Conservation (phyloP, 2,797 vertebrate species). For the Parauchenoglanis punctatus region DNA sequence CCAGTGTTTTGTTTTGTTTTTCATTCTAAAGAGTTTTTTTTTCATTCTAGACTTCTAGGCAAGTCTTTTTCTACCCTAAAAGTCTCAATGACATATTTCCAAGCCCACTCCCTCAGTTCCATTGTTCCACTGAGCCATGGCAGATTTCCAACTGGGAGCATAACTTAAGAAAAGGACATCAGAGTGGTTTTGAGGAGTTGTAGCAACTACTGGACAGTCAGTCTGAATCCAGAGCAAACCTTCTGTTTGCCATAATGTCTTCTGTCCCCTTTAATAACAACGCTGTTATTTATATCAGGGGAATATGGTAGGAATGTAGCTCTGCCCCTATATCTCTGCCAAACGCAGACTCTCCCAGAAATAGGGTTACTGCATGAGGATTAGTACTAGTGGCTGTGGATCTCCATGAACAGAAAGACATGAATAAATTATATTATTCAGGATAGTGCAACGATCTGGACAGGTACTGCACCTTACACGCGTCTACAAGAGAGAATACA, state of each 20-base stretch:
- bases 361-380: slow-evolving; percentile 35
- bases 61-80: slow-evolving; percentile 6
- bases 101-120: slow-evolving; percentile 23
- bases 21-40: neutral
- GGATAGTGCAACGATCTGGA: slow-evolving; percentile 19
- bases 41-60: slow-evolving; percentile 4
- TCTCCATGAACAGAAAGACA: slow-evolving; percentile 26
- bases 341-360: slow-evolving; percentile 25
- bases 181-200: slow-evolving; percentile 13
- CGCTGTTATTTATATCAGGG: slow-evolving; percentile 29
- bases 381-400: slow-evolving; percentile 42
- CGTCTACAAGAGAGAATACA: slow-evolving; percentile 9
- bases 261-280: slow-evolving; percentile 29
- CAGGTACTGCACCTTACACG: neutral
- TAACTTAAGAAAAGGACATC: slow-evolving; percentile 1
- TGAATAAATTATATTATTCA: slow-evolving; percentile 36
- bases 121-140: neutral
- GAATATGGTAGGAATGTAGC: slow-evolving; percentile 32
- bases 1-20: neutral
- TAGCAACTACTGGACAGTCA: neutral
- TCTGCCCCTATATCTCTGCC: slow-evolving; percentile 19
- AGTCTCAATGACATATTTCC: slow-evolving; percentile 8
- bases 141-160: slow-evolving; percentile 4
- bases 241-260: slow-evolving; percentile 7
- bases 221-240: slow-evolving; percentile 10